Base-by-base conservation (phyloP, 2,888 invertebrate genomes). In the Tubiluchus corallicola region DNA sequence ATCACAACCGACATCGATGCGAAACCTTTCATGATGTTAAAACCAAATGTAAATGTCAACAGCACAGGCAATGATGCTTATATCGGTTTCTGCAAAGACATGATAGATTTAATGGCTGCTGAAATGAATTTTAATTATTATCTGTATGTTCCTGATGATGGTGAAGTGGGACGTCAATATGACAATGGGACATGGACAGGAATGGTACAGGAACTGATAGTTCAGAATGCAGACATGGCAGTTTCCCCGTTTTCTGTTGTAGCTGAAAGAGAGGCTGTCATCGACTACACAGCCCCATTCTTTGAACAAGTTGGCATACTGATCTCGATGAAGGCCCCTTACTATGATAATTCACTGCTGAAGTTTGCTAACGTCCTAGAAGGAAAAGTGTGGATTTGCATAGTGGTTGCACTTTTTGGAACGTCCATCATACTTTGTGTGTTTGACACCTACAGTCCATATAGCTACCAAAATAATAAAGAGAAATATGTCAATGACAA, bases 401-500 rank as follows among this genome's bases (percentile, higher is more conserved):
- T 96, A 59, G 70, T 90, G 50, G 88, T 80, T 1, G 88, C 90
- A 0, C 92, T 92, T 63, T 82, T 90, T 64, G 84, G 90, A 65
- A 92, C 92, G 45, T 47, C 83, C 60, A 75, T 90, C 44, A 69
- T 96, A 1, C 82, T 96, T 78, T 94, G 88, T 82, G 70, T 90
- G 2, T 96, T 96, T 62, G 94, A 96, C 64, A 81, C 82, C 49
- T 88, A 85, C 79, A 90, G 88, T 56, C 96, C 96, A 0, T 94
- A 90, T 67, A 92, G 92, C 55, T 92, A 85, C 60, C 90, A 63
- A 49, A 61, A 61, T 48, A 57, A 57, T 43, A 53, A 49, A 82
- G 57, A 92, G 92, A 60, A 29, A n/a, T 9, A 9, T 9, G n/a
- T n/a, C 9, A 9, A 9, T 9, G 29, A 29, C 29, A 53, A 60